Base-by-base conservation (phyloP, 2,797 vertebrate genomes). In the Sparus aurata region DNA sequence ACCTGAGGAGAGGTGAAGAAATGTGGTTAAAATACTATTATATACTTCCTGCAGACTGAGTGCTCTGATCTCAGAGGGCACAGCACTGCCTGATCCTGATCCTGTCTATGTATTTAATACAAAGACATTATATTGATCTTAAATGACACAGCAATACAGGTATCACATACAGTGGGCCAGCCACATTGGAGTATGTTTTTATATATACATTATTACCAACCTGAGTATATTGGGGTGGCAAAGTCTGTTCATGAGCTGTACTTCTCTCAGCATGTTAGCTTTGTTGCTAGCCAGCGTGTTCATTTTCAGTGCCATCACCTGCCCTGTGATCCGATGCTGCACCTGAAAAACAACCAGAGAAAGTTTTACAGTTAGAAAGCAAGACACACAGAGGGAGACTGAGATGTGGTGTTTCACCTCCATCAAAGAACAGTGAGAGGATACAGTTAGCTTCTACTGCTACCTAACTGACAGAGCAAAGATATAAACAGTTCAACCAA, bases 221-320 rank as follows among this genome's bases (percentile, higher is more conserved):
- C 88, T 83, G 72, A 93, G 92, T 16, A 99, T 99, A 92, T 99
- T 98, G 80, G 98, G 97, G 69, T 99, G 98, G 0, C 96, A 97
- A 60, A 99, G 97, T 47, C 97, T 94, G 93, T 99, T 99, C 97
- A 99, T 98, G 10, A 99, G 95, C 91, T 99, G 98, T 84, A 99
- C 98, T 80, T 99, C 98, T n/a, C 97, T 94, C 34, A 99, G 95
- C 96, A 99, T 99, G 93, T 98, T 99, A 70, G 95, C 96, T 59
- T 97, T 96, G 94, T 99, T 99, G 91, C 97, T 98, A 49, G 95
- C 96, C 87, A 98, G 93, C 45, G 97, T 98, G 94, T 99, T 99
- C 98, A 99, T 99, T 91, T 99, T 99, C 91, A 99, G 96, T 30
- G 98, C 98, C 97, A 99, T 98, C 91, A 99, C 96, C 93, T 99